Conservation (phyloP, 23 tunicate species). For the Phallusia fumigata region DNA sequence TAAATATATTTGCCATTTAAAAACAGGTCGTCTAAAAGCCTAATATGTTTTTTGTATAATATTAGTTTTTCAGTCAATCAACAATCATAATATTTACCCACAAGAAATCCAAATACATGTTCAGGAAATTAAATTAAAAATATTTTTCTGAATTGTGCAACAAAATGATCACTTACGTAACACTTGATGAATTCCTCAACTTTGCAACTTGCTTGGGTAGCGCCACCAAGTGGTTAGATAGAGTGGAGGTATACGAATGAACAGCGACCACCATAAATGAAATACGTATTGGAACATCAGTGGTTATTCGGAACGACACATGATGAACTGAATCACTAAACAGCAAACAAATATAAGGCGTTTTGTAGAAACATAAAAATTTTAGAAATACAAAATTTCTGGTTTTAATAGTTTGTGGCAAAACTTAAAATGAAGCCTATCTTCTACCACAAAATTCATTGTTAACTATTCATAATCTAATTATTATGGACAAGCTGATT, state of each 20-base stretch:
- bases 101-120: too few relatives aligned
- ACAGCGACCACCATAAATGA: conserved; percentile 36
- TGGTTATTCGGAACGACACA: conserved; percentile 12
- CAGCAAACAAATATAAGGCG: background rate
- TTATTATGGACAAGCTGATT: too few relatives aligned
- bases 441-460: too few relatives aligned
- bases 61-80: too few relatives aligned
- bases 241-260: conserved; percentile 27
- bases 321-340: conserved; percentile 32
- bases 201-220: conserved; percentile 28
- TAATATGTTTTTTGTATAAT: too few relatives aligned
- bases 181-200: background rate
- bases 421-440: too few relatives aligned
- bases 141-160: background rate
- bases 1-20: too few relatives aligned
- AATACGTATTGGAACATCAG: background rate
- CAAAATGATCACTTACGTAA: background rate
- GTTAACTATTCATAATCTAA: too few relatives aligned
- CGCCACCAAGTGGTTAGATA: conserved; percentile 27
- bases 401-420: too few relatives aligned
- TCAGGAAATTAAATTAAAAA: too few relatives aligned
- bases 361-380: background rate
- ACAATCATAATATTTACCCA: too few relatives aligned
- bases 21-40: too few relatives aligned
- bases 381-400: background rate